Evolutionary conservation across 2,888 invertebrate genomes (phyloP).

Genomic region (Clostera curtula): DNA sequence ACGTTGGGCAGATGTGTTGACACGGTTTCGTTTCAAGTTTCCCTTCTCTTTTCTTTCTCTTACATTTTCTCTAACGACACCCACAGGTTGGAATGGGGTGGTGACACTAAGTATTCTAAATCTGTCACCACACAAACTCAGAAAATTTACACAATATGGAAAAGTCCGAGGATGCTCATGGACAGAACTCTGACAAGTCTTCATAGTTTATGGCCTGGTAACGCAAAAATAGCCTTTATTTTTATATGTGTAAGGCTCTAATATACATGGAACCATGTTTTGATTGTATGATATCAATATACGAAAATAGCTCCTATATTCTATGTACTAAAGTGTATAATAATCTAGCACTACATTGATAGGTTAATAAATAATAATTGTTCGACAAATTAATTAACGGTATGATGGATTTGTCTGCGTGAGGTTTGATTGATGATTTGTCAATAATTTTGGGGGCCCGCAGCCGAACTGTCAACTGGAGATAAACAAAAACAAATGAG

Average conservation of each 20-base stretch:
- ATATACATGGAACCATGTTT: no score
- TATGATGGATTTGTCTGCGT: constrained; percentile 39
- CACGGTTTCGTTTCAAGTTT: no score
- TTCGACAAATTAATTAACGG: constrained; percentile 45
- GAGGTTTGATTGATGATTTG: constrained; percentile 54
- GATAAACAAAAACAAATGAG: constrained; percentile 20
- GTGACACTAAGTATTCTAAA: no score
- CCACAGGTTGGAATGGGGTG: no score
- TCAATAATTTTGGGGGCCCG: constrained; percentile 40
- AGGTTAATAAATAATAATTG: constrained; percentile 13
- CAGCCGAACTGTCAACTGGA: constrained; percentile 34
- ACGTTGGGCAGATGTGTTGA: no score
- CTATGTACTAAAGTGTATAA: constrained; percentile 12
- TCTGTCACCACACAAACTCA: no score
- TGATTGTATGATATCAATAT: not conserved
- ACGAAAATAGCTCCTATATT: constrained; percentile 3
- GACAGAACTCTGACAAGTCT: no score
- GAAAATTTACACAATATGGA: no score
- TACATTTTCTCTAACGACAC: no score
- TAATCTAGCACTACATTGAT: constrained; percentile 8
- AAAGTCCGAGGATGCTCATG: no score
- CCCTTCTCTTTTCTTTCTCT: no score
- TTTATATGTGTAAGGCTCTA: not conserved
- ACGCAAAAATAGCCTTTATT: not conserved
- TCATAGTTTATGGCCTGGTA: no score